Evolutionary conservation across 2,888 invertebrate genomes (phyloP).

Genomic region (Muscina levida): DNA sequence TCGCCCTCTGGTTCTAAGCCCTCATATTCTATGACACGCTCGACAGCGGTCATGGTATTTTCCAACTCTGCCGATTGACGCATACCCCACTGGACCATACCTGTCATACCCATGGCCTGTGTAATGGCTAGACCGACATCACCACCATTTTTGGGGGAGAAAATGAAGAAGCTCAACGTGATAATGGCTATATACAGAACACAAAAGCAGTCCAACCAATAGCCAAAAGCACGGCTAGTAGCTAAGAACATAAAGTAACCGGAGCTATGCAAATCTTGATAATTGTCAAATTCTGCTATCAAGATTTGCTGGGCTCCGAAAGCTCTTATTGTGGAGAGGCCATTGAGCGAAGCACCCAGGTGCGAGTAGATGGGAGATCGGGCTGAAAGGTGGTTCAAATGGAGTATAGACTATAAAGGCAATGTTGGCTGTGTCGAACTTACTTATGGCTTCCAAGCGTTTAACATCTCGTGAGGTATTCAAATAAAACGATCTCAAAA

Average conservation of each 20-base stretch:
- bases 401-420: not conserved
- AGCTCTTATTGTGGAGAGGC: constrained; percentile 94
- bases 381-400: constrained; percentile 80
- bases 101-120: constrained; percentile 89
- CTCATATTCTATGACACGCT: constrained; percentile 87
- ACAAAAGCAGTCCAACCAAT: constrained; percentile 94
- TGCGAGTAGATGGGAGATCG: constrained; percentile 98
- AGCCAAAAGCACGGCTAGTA: constrained; percentile 95
- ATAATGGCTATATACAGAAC: constrained; percentile 92
- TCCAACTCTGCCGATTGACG: constrained; percentile 94
- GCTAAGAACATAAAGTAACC: constrained; percentile 95
- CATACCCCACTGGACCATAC: constrained; percentile 90
- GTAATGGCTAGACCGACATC: constrained; percentile 90
- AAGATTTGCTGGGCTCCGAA: constrained; percentile 91
- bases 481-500: constrained; percentile 88
- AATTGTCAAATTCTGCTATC: constrained; percentile 88
- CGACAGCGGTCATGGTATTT: constrained; percentile 94
- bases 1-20: constrained; percentile 80
- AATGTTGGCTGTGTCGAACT: constrained; percentile 78
- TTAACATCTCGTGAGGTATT: constrained; percentile 90
- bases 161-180: constrained; percentile 90
- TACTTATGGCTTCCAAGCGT: constrained; percentile 89
- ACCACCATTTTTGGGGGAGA: constrained; percentile 85
- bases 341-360: constrained; percentile 92
- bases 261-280: constrained; percentile 92